Conservation (phyloP, 1,140 invertebrate species). For the Macrobrachium nipponense region DNA sequence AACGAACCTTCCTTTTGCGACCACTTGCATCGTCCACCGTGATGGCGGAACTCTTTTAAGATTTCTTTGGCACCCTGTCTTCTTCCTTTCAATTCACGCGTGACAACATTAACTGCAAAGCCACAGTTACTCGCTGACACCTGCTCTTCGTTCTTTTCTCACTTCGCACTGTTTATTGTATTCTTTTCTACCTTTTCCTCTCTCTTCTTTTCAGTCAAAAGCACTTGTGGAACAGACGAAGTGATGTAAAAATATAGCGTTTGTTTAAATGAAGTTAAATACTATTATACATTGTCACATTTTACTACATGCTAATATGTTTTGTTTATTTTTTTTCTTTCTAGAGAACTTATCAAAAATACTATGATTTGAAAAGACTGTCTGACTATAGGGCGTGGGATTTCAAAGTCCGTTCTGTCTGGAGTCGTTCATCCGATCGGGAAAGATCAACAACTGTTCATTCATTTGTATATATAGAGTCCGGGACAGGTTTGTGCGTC, state of each 20-base stretch:
- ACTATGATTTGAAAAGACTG: conserved; percentile 43
- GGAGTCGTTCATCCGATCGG: neutral
- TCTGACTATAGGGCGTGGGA: conserved; percentile 27
- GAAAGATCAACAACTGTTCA: neutral
- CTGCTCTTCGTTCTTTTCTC: neutral
- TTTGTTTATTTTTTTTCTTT: neutral
- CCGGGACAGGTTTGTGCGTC: neutral
- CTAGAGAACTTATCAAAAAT: conserved; percentile 47
- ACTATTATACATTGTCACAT: conserved; percentile 43
- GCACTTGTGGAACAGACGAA: conserved; percentile 38
- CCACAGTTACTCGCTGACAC: neutral
- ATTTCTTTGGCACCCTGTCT: no score
- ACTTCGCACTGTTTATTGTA: neutral
- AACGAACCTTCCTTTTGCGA: neutral
- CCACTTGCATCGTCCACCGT: neutral
- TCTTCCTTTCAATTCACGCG: no score
- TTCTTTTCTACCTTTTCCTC: neutral
- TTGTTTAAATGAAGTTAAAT: conserved; percentile 28
- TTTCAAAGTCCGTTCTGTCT: neutral
- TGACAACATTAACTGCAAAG: no score
- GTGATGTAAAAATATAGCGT: conserved; percentile 44
- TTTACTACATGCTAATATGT: conserved; percentile 35
- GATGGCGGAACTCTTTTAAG: no score
- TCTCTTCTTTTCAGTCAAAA: conserved; percentile 13
- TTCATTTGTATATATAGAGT: conserved; percentile 2